Evolutionary conservation across 2,888 invertebrate species (phyloP).

Genomic region (Eulithis prunata): DNA sequence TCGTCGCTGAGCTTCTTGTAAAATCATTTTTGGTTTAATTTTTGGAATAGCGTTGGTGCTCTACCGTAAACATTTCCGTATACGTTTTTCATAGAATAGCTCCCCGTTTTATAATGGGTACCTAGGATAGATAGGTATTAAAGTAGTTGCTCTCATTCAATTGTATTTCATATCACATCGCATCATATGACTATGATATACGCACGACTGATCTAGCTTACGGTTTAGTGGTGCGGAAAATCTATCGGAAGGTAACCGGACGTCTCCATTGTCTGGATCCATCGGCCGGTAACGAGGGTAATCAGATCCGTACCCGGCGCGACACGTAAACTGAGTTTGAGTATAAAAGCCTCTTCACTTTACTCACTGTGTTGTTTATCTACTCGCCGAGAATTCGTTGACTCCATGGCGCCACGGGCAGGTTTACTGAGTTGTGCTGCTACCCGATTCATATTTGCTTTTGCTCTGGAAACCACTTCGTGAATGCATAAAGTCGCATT

Average conservation of each 20-base stretch:
- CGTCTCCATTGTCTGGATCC: constrained; percentile 41
- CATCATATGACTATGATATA: constrained; percentile 8
- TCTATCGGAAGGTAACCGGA: constrained; percentile 49
- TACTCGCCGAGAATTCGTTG: not conserved
- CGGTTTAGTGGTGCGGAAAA: constrained; percentile 41
- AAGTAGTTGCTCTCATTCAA: not conserved
- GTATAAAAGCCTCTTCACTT: constrained; percentile 11
- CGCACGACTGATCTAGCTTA: constrained; percentile 17
- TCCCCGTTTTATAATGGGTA: no score
- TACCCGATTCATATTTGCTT: no score
- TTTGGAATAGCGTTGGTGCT: no score
- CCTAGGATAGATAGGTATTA: not conserved
- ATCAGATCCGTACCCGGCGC: constrained; percentile 46
- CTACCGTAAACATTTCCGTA: no score
- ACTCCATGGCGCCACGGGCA: not conserved
- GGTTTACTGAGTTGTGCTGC: no score
- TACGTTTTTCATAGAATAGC: no score
- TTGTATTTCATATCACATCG: constrained; percentile 1
- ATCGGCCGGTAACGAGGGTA: constrained; percentile 45
- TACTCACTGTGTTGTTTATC: constrained; percentile 10
- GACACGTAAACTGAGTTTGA: constrained; percentile 28
- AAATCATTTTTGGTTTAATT: no score
- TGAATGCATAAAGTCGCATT: no score
- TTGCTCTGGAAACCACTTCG: no score
- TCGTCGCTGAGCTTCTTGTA: not conserved